Conservation (phyloP, 2,888 invertebrate species). For the Bedellia somnulentella region DNA sequence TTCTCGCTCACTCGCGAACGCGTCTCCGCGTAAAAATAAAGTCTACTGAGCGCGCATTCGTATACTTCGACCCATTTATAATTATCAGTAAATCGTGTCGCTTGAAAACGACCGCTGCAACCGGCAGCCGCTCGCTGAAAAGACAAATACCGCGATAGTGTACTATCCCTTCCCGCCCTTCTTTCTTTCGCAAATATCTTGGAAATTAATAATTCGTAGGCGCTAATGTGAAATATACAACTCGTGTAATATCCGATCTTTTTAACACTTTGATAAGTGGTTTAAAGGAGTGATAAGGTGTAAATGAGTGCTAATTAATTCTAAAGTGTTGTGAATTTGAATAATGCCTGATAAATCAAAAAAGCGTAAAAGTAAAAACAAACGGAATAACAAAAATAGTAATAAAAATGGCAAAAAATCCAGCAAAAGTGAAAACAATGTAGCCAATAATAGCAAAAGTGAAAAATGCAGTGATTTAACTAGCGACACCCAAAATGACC, state of each 20-base stretch:
- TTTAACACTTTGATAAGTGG: no score
- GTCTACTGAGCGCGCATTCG: conserved; percentile 44
- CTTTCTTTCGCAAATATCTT: no score
- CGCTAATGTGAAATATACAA: no score
- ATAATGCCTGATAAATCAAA: conserved; percentile 43
- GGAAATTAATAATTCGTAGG: no score
- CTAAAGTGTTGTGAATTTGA: neutral
- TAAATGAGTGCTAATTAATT: neutral
- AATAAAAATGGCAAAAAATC: conserved; percentile 18
- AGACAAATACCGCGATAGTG: conserved; percentile 28
- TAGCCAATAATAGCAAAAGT: conserved; percentile 15
- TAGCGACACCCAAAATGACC: conserved; percentile 3
- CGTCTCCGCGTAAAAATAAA: conserved; percentile 60
- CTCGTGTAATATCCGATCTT: no score
- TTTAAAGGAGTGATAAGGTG: no score
- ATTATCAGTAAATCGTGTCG: conserved; percentile 59
- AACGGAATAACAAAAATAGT: conserved; percentile 46
- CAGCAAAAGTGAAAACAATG: conserved; percentile 21
- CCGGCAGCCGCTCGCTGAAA: conserved; percentile 43
- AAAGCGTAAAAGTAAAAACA: conserved; percentile 49
- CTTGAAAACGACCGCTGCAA: conserved; percentile 50
- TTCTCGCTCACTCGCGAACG: conserved; percentile 43
- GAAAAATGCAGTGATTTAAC: conserved; percentile 15
- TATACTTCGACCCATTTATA: conserved; percentile 57
- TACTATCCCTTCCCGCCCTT: conserved; percentile 20